Percentiles rank a stretch among this genome's conserved stretches.
These are phyloP conservation scores for Ahaetulla prasina DNA, from an alignment of 2,113 vertebrate genomes.

Conservation along the genomic window DNA sequence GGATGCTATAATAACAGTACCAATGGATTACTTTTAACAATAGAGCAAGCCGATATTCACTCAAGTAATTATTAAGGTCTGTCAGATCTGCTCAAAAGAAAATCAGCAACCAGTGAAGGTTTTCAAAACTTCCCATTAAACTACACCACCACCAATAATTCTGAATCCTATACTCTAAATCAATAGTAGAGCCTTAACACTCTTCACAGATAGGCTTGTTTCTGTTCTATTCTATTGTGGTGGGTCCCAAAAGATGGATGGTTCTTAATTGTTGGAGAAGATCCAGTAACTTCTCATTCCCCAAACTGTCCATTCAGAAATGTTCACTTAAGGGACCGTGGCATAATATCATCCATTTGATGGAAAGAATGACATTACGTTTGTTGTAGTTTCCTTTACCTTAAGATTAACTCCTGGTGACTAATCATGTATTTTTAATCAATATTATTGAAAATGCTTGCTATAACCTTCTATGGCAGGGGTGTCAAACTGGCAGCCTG, in stretches of 20 bases:
- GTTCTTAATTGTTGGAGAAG: background rate
- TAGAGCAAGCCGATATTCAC: background rate
- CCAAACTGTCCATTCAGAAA: background rate
- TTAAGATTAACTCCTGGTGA: background rate
- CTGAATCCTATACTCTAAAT: background rate
- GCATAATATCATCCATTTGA: background rate
- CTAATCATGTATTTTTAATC: background rate
- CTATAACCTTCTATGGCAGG: background rate
- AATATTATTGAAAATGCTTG: background rate
- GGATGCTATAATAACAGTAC: background rate
- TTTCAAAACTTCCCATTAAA: background rate
- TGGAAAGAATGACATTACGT: background rate
- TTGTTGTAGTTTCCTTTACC: background rate
- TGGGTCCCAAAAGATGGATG: background rate
- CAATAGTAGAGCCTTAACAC: background rate
- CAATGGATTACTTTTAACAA: background rate
- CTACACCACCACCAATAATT: background rate
- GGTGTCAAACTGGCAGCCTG: no score
- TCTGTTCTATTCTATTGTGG: background rate
- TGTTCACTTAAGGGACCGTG: background rate
- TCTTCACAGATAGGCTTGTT: background rate
- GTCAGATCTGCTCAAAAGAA: background rate
- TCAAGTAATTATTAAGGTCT: background rate
- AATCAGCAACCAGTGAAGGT: background rate
- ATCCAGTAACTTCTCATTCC: background rate